Conservation (phyloP, 2,113 vertebrate genomes). For the Panthera tigris region DNA sequence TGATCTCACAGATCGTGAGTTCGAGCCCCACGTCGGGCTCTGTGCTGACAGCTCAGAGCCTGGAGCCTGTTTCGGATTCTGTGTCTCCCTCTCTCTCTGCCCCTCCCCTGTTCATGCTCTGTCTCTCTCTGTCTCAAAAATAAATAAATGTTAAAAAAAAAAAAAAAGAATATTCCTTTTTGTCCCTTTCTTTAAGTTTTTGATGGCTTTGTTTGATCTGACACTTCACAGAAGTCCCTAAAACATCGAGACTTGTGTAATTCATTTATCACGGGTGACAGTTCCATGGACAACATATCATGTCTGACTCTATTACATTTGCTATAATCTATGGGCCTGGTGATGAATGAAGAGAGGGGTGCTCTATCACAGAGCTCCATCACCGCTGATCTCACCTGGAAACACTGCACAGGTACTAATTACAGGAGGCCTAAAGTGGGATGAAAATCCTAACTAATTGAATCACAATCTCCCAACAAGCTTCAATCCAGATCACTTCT, state of each 20-base stretch:
- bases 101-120: too few species aligned
- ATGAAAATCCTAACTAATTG: conserved; percentile 36
- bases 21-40: too few species aligned
- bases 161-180: conserved; percentile 46
- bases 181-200: conserved; percentile 43
- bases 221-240: conserved; percentile 49
- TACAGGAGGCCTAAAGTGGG: conserved; percentile 3
- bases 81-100: too few species aligned
- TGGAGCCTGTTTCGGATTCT: too few species aligned
- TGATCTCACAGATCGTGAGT: too few species aligned
- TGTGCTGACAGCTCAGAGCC: too few species aligned
- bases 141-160: too few species aligned
- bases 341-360: conserved; percentile 60
- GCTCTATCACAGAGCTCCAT: conserved; percentile 16
- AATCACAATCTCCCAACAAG: background rate
- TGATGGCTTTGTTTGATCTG: conserved; percentile 63
- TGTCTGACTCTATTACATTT: conserved; percentile 57
- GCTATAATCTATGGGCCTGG: conserved; percentile 44
- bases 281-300: conserved; percentile 60
- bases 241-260: conserved; percentile 55
- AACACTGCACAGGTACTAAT: conserved; percentile 43
- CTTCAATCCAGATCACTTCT: background rate
- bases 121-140: too few species aligned
- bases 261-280: conserved; percentile 62
- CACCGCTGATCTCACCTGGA: conserved; percentile 1